phyloP scores from a whole-genome alignment of 64 coral and sea anemone species.

The Stylophora pistillata region DNA sequence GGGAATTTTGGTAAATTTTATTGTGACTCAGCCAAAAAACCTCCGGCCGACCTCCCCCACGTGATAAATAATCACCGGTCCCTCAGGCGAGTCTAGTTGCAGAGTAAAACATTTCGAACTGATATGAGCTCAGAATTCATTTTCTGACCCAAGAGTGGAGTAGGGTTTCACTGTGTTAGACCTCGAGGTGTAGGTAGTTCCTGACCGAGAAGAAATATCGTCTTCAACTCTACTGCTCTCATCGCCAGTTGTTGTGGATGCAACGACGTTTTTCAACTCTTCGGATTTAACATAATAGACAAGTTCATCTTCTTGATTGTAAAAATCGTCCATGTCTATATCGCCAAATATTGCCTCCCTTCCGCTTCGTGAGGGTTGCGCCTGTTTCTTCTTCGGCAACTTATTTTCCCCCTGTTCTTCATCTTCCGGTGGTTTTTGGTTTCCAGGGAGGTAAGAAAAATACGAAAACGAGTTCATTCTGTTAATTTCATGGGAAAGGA shows the following conservation, averaged over 20 bases:
- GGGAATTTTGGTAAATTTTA: no score
- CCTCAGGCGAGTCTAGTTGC: background rate
- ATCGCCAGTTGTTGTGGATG: constrained; percentile 8
- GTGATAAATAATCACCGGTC: no score
- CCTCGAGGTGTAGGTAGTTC: background rate
- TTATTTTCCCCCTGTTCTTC: constrained; percentile 28
- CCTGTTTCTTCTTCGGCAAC: constrained; percentile 19
- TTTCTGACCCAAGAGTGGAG: background rate
- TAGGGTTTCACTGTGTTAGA: background rate
- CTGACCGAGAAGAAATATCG: background rate
- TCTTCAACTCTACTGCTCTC: constrained; percentile 3
- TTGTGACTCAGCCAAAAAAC: no score
- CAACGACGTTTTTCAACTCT: constrained; percentile 63
- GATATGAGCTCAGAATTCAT: background rate
- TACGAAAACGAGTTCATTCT: constrained; percentile 71
- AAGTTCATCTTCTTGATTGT: constrained; percentile 75
- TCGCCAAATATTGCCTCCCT: constrained; percentile 71
- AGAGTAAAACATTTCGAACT: background rate
- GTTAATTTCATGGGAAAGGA: constrained; percentile 55
- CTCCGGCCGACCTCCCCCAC: no score
- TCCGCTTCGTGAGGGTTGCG: background rate
- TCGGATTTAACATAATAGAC: constrained; percentile 82
- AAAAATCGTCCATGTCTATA: constrained; percentile 92
- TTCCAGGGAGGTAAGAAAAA: constrained; percentile 50
- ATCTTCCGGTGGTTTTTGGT: constrained; percentile 15